These are phyloP conservation scores for Alosa alosa DNA, from an alignment of 2,113 vertebrate species.

Conservation along the genomic window DNA sequence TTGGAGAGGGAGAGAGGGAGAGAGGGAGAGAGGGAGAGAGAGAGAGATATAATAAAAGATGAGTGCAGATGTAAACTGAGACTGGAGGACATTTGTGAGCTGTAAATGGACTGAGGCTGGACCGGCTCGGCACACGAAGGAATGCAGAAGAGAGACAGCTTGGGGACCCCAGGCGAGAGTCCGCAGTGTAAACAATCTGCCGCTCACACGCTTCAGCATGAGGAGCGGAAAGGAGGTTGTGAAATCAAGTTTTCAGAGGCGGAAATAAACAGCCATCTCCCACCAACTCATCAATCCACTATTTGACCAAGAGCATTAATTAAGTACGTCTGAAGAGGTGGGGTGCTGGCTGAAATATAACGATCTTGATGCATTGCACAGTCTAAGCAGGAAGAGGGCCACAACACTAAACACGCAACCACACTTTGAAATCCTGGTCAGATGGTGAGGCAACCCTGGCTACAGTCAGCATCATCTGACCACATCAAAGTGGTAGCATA, in stretches of 20 bases:
- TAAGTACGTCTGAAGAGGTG: background rate
- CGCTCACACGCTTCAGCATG: slow-evolving; percentile 22
- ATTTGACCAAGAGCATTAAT: background rate
- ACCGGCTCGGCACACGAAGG: background rate
- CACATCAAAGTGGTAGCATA: background rate
- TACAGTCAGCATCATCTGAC: background rate
- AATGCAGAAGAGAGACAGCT: background rate
- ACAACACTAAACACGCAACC: slow-evolving; percentile 14
- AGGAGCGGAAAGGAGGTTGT: background rate
- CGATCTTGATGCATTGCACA: slow-evolving; percentile 7
- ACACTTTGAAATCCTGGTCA: background rate
- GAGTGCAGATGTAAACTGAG: background rate
- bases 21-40: background rate
- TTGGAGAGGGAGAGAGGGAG: background rate
- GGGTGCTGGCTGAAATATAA: slow-evolving; percentile 10
- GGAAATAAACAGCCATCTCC: slow-evolving; percentile 6
- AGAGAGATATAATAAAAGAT: background rate
- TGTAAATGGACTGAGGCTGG: background rate
- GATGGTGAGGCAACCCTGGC: background rate
- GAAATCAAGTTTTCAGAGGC: slow-evolving; percentile 19
- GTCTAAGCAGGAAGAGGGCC: background rate
- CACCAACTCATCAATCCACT: background rate
- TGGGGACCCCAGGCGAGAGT: background rate
- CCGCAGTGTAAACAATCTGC: slow-evolving; percentile 25
- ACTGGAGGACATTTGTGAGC: background rate